A percentile compares a stretch with the other conserved stretches of the same genome.
These are phyloP conservation scores for Criorhina ranunculi DNA, from an alignment of 2,888 invertebrate genomes.

Conservation along the genomic window DNA sequence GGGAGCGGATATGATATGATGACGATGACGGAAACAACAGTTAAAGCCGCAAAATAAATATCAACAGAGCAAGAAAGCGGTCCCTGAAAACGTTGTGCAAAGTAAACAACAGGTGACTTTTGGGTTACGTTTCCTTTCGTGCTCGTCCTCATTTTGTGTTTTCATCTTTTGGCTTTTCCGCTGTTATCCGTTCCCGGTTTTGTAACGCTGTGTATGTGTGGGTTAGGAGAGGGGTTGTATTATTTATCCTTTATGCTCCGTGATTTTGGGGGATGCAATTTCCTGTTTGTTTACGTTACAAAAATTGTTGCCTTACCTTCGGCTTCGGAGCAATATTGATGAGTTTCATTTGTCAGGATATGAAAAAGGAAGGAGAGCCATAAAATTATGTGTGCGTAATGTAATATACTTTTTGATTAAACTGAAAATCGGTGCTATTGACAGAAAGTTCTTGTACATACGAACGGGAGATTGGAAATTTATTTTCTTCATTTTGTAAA, in stretches of 20 bases:
- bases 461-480: background rate
- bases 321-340: slow-evolving; percentile 35
- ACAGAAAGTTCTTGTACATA: background rate
- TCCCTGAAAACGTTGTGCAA: slow-evolving; percentile 17
- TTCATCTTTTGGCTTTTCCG: slow-evolving; percentile 39
- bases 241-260: slow-evolving; percentile 60
- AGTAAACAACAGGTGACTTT: slow-evolving; percentile 72
- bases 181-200: no score
- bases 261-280: slow-evolving; percentile 65
- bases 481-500: background rate
- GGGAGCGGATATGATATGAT: slow-evolving; percentile 69
- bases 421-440: slow-evolving; percentile 24
- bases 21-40: slow-evolving; percentile 68
- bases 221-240: slow-evolving; percentile 11
- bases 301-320: slow-evolving; percentile 52
- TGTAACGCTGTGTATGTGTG: background rate
- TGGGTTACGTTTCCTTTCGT: slow-evolving; percentile 41
- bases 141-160: slow-evolving; percentile 19
- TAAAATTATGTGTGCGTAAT: background rate
- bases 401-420: slow-evolving; percentile 28
- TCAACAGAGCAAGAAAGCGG: slow-evolving; percentile 44
- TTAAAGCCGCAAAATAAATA: slow-evolving; percentile 73
- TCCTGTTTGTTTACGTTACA: slow-evolving; percentile 63
- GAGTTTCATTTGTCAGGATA: slow-evolving; percentile 60
- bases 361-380: slow-evolving; percentile 53